Evolutionary conservation across 2,888 invertebrate genomes (phyloP).

Genomic region (Harpagoxenus sublaevis): DNA sequence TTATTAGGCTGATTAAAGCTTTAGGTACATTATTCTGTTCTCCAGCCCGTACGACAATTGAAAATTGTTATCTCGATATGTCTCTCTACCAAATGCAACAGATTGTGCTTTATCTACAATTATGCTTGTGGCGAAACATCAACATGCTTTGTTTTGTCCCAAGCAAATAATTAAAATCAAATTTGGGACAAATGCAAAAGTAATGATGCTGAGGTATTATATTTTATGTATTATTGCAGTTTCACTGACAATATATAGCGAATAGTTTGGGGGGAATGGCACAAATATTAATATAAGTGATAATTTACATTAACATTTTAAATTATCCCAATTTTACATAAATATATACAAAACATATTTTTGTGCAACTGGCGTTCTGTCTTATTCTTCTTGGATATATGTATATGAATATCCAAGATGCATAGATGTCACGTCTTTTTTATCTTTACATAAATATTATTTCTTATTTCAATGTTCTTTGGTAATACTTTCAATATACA

Average conservation of each 20-base stretch:
- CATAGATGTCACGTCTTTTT: background rate
- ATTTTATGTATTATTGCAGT: slow-evolving; percentile 4
- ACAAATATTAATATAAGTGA: background rate
- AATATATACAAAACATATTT: background rate
- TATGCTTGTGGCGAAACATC: background rate
- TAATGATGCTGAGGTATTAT: background rate
- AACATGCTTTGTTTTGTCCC: background rate
- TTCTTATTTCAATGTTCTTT: background rate
- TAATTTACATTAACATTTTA: background rate
- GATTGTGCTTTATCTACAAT: slow-evolving; percentile 29
- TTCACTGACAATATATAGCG: background rate
- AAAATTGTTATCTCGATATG: slow-evolving; percentile 28
- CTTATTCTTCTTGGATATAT: background rate
- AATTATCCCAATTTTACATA: background rate
- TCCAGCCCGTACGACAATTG: slow-evolving; percentile 14
- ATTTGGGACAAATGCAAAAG: background rate
- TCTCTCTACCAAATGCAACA: slow-evolving; percentile 1
- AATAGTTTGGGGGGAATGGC: background rate
- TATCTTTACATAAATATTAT: background rate
- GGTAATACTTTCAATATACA: background rate
- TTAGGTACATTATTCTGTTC: slow-evolving; percentile 39
- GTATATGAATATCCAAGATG: background rate
- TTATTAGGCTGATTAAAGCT: slow-evolving; percentile 49
- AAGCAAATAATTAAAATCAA: slow-evolving; percentile 25
- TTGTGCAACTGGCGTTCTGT: background rate